These are phyloP conservation scores for Polydesmus complanatus DNA, from an alignment of 2,888 invertebrate species.

Conservation along the genomic window DNA sequence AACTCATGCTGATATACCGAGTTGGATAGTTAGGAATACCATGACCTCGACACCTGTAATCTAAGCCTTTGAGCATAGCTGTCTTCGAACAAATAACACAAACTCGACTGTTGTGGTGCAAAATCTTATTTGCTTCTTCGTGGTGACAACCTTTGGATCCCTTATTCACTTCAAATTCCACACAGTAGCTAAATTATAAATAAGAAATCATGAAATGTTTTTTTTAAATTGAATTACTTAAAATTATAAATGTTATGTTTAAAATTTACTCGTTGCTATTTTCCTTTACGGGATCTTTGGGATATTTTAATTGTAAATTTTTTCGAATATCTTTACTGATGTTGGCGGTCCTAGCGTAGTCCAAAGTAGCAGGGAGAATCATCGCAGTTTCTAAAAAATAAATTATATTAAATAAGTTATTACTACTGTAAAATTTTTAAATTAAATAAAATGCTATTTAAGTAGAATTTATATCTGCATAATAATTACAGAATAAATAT, in stretches of 20 bases:
- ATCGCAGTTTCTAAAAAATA: constrained; percentile 53
- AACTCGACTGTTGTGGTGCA: constrained; percentile 57
- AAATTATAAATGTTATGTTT: not conserved
- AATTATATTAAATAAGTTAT: not conserved
- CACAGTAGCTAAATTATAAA: constrained; percentile 60
- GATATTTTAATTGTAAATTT: constrained; percentile 59
- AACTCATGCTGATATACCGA: constrained; percentile 67
- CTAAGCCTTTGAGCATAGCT: constrained; percentile 56
- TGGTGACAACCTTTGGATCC: constrained; percentile 66
- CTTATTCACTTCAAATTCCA: constrained; percentile 68
- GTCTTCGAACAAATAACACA: constrained; percentile 71
- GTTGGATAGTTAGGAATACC: constrained; percentile 61
- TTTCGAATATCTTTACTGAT: constrained; percentile 65
- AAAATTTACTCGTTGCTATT: constrained; percentile 54
- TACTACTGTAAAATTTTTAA: too few species aligned
- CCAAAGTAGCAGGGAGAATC: constrained; percentile 61
- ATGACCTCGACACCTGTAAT: constrained; percentile 72
- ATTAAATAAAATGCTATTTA: too few species aligned
- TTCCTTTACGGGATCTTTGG: constrained; percentile 53
- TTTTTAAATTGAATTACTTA: too few species aligned
- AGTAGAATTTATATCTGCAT: too few species aligned
- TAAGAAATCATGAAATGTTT: not conserved
- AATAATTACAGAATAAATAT: not conserved
- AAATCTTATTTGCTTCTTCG: constrained; percentile 52
- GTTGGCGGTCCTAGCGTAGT: constrained; percentile 59